phyloP scores from a whole-genome alignment of 1,140 invertebrate species.

The Bombus fervidus region DNA sequence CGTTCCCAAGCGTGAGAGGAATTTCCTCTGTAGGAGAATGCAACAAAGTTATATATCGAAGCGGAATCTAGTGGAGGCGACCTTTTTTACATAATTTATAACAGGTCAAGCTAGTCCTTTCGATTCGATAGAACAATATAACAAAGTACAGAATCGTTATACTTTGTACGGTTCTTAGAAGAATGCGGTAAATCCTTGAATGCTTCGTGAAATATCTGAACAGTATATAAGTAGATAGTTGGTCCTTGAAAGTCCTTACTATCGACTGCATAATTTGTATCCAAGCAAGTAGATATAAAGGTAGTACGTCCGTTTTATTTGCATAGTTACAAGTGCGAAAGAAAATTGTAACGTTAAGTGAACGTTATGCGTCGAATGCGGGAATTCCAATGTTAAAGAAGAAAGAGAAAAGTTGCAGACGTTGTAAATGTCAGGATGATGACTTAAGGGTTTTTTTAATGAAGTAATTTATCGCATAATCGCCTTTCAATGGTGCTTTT shows the following conservation, averaged over 20 bases:
- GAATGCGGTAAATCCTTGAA: not conserved
- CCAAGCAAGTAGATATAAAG: not conserved
- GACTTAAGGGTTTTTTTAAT: not conserved
- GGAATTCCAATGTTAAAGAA: not conserved
- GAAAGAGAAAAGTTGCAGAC: not conserved
- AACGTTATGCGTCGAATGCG: not conserved
- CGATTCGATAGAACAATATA: not conserved
- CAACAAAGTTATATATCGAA: not conserved
- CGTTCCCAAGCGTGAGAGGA: not conserved
- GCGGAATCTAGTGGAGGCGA: not conserved
- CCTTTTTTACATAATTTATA: conserved; percentile 17
- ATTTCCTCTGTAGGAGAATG: not conserved
- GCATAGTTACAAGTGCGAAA: not conserved
- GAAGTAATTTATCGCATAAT: not conserved
- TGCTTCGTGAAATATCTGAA: not conserved
- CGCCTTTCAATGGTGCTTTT: not conserved
- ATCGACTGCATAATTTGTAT: not conserved
- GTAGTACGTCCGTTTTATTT: not conserved
- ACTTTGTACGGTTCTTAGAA: not conserved
- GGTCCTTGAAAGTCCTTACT: not conserved
- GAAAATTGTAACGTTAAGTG: not conserved
- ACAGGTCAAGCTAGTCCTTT: conserved; percentile 18
- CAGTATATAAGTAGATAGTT: no score
- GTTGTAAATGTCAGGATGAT: not conserved
- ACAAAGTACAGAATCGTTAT: not conserved